Conservation (phyloP, 2,797 vertebrate genomes). For the Halcyon chelicuti region DNA sequence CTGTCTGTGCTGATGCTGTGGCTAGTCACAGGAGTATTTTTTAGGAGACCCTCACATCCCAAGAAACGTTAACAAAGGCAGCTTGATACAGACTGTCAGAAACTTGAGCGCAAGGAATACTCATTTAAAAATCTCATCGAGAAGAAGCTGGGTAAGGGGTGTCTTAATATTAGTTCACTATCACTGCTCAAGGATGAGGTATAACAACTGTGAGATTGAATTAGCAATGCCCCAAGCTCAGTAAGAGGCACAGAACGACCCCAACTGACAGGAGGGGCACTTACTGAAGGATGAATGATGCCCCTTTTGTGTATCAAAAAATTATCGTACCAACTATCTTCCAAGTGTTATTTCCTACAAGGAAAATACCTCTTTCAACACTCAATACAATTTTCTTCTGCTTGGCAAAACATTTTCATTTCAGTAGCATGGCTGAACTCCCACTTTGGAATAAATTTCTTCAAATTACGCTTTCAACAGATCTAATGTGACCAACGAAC, state of each 20-base stretch:
- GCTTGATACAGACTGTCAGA: not conserved
- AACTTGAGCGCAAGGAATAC: not conserved
- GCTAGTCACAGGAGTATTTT: not conserved
- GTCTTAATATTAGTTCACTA: not conserved
- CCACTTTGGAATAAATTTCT: not conserved
- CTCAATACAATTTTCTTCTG: not conserved
- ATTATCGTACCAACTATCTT: not conserved
- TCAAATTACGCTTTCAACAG: not conserved
- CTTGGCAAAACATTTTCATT: not conserved
- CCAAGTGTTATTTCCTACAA: not conserved
- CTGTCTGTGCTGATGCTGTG: not conserved
- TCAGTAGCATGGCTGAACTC: not conserved
- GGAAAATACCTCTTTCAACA: not conserved
- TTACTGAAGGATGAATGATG: not conserved
- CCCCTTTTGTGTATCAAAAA: not conserved
- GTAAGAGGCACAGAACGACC: not conserved
- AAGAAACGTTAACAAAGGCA: not conserved
- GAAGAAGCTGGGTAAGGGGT: not conserved
- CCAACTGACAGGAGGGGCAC: not conserved
- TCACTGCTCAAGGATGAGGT: not conserved
- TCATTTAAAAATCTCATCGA: not conserved
- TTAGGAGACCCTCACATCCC: not conserved
- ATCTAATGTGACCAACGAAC: not conserved
- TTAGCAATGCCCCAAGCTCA: not conserved
- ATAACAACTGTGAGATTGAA: not conserved